Conservation (phyloP, 2,888 invertebrate genomes). For the Nephrocerus scutellatus region DNA sequence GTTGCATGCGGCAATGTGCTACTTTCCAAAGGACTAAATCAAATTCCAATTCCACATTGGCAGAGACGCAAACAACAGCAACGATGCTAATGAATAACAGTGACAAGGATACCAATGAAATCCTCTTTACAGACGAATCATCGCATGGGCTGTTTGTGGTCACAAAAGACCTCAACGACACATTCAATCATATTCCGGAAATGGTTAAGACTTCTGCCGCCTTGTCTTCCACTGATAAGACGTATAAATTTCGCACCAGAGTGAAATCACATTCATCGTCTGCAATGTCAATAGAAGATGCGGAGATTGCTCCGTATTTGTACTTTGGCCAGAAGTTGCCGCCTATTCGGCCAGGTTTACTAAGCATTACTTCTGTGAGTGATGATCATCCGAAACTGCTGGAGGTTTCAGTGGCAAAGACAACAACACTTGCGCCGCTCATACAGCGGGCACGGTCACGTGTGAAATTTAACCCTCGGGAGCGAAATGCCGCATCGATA, state of each 20-base stretch:
- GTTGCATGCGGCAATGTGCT: slow-evolving; percentile 45
- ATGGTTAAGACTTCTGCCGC: slow-evolving; percentile 24
- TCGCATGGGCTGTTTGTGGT: slow-evolving; percentile 45
- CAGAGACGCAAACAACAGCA: slow-evolving; percentile 16
- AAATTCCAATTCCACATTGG: slow-evolving; percentile 15
- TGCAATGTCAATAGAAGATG: slow-evolving; percentile 30
- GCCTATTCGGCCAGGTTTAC: slow-evolving; percentile 40
- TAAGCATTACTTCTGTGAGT: slow-evolving; percentile 48
- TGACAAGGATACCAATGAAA: slow-evolving; percentile 44
- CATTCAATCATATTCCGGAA: slow-evolving; percentile 41
- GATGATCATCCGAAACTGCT: slow-evolving; percentile 53
- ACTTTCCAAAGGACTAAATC: slow-evolving; percentile 36
- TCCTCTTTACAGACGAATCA: slow-evolving; percentile 47
- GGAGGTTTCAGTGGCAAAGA: slow-evolving; percentile 54
- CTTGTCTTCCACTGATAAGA: slow-evolving; percentile 16
- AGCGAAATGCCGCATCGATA: too few species aligned
- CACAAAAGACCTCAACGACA: slow-evolving; percentile 45
- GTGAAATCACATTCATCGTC: slow-evolving; percentile 26
- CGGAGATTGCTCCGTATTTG: slow-evolving; percentile 62
- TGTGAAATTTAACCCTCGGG: slow-evolving; percentile 37
- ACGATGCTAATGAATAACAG: slow-evolving; percentile 21
- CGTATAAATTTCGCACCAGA: slow-evolving; percentile 29
- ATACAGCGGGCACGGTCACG: slow-evolving; percentile 33
- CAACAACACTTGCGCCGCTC: slow-evolving; percentile 19
- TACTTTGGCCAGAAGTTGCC: slow-evolving; percentile 63